Evolutionary conservation across 2,888 invertebrate species (phyloP), one percentile per base, ranked within the genome.

Genomic region (Hydraecia micacea): DNA sequence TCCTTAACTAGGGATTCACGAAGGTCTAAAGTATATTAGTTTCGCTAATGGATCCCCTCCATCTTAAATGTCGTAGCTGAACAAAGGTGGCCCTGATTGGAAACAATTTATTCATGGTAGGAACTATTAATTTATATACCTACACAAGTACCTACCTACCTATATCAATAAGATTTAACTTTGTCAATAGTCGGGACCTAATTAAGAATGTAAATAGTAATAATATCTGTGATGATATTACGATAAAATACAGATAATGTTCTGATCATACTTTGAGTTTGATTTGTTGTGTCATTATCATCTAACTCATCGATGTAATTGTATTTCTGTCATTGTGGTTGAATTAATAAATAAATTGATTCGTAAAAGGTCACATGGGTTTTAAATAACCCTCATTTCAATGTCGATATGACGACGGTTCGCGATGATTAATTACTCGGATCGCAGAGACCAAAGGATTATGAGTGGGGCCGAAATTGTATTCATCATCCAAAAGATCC

Each of bases 21-120:
- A 70, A 49, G 36, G 55, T 11, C 66, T 77, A 81, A 80, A 80
- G 70, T 70, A 71, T 81, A 77, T 82, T 80, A 71, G 60, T 66
- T 66, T 77, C 11, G 15, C 36, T 80, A 80, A 81, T 80, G 82
- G 77, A 67, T 28, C 55, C 28, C 21, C n/a, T 28, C 2, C 28
- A 77, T 66, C 65, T 81, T 77, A 60, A 70, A 76, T 60, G 18
- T 46, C 77, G 15, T 66, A 76, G 77, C 36, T 66, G 75, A 67
- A 58, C 65, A 80, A 52, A 66, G 25, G 52, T 67, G 60, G 71
- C 76, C 32, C 6, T 62, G 18, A 77, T 55, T 62, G 60, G 52
- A 66, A n/a, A 60, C 66, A 60, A 76, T n/a, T 55, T 36, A 36
- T 70, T 46, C n/a, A 58, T 58, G 18, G 18, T 63, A 39, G n/a